Evolutionary conservation across 35 echinoderm and acorn worm genomes (phyloP), one percentile per base, ranked within the genome.

Genomic region (Acanthaster planci): DNA sequence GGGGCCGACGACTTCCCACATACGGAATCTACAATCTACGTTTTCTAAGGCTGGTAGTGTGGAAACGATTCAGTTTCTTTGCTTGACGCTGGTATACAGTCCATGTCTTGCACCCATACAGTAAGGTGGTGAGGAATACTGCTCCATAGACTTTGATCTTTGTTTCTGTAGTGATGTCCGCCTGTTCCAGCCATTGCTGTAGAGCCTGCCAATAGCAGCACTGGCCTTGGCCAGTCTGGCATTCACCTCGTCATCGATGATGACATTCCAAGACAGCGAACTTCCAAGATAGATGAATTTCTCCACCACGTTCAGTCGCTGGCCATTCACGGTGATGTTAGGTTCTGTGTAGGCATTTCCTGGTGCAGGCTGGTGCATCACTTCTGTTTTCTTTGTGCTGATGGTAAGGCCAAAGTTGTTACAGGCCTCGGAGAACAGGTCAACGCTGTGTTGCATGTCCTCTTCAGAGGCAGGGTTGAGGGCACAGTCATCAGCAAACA

Each of bases 201-300:
- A n/a, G n/a, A n/a, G 85, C 30, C 90, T 52, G 36, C 55, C 90
- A 37, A 92, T 75, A 2, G 83, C 30, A 51, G 34, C 52, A 44
- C 36, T 86, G 56, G 83, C 84, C 80, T 91, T 90, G 36, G 42
- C 36, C 5, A 91, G 50, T 15, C 84, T 44, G 51, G 52, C 67
- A 34, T 79, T n/a, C 10, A 92, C 72, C 52, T 92, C 84, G 52
- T 58, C 51, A 82, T 90, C 82, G 27, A 84, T 55, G 14, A 39
- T 68, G 35, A 30, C 58, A 52, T 83, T 60, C 34, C 27, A 19
- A 23, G 80, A 83, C 79, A 89, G 76, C 42, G 35, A 58, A 22
- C 82, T 77, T 19, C 88, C 82, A 2, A 90, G 68, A 37, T 90
- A 85, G 27, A 40, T 90, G 89, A 86, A 90, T 6, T 67, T 80